phyloP scores from a whole-genome alignment of 2,888 invertebrate genomes.

The Drosophila leonis region DNA sequence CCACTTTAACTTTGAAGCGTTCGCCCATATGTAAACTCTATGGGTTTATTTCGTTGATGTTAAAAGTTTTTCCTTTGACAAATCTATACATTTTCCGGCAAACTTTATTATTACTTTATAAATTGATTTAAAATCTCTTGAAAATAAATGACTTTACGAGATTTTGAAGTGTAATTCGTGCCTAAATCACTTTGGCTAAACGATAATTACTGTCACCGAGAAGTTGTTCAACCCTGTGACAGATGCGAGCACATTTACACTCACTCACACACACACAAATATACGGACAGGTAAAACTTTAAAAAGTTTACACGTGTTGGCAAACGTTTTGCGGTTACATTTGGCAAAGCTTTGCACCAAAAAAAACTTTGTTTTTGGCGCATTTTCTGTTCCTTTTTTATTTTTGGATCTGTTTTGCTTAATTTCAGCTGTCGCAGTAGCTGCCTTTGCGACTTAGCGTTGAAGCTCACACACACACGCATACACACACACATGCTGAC shows the following conservation, averaged over 20 bases:
- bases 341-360: conserved; percentile 36
- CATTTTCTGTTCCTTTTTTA: conserved; percentile 9
- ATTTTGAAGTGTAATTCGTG: conserved; percentile 25
- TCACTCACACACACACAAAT: conserved; percentile 14
- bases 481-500: conserved; percentile 36
- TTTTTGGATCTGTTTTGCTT: conserved; percentile 57
- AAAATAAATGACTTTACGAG: conserved; percentile 8
- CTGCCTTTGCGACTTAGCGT: conserved; percentile 56
- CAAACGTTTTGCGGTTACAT: conserved; percentile 69
- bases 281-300: conserved; percentile 33
- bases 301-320: conserved; percentile 70
- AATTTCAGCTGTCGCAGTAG: conserved; percentile 65
- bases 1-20: not conserved
- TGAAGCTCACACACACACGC: conserved; percentile 16
- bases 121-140: conserved; percentile 14
- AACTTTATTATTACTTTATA: conserved; percentile 10
- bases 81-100: not conserved
- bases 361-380: conserved; percentile 18
- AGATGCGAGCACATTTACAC: conserved; percentile 47
- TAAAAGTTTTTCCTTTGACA: not conserved
- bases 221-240: conserved; percentile 40
- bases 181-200: conserved; percentile 25
- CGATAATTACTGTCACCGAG: conserved; percentile 40
- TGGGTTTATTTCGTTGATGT: not conserved
- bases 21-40: not conserved